Evolutionary conservation across 2,113 vertebrate species (phyloP), one percentile per base, ranked within the genome.

Genomic region (Bagarius yarrelli): DNA sequence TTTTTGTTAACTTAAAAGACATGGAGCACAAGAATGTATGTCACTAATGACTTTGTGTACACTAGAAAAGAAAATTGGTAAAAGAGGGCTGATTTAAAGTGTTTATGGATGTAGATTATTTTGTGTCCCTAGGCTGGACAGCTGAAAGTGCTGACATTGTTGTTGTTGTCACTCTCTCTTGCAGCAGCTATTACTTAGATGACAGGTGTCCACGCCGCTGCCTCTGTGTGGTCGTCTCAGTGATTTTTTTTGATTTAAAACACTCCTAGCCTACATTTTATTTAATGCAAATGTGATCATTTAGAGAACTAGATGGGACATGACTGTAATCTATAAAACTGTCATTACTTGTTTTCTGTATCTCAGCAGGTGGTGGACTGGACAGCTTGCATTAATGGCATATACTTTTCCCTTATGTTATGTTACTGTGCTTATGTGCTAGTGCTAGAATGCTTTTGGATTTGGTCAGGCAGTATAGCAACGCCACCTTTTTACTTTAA

Each of bases 121-220:
- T 80, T 67, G 72, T 25, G 13, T 44, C 23, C 66, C 40, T 78
- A 36, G 13, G 71, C 63, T 59, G 69, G 73, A 40, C 75, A 70
- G 74, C 40, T 70, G 44, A 47, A 60, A 40, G 36, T 66, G 60
- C 52, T 70, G 59, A 40, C 9, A 18, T 15, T 9, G 5, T 57
- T 85, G 15, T 18, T 69, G 59, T 69, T 52, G 60, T 40, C 57
- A 15, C 53, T 50, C 78, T 83, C 73, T 83, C 67, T 67, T 47
- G 16, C 32, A 55, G 55, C 67, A 69, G 63, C 57, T 71, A 14
- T 81, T 40, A 57, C 32, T 55, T 81, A 63, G 40, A 53, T 52
- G 36, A 36, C 19, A 34, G 47, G 59, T 56, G 60, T 80, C 34
- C n/a, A 50, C 50, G 57, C 23, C 16, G 30, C n/a, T 4, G 15